Conservation (phyloP, 2,113 vertebrate species). For the Nyctereutes procyonoides region DNA sequence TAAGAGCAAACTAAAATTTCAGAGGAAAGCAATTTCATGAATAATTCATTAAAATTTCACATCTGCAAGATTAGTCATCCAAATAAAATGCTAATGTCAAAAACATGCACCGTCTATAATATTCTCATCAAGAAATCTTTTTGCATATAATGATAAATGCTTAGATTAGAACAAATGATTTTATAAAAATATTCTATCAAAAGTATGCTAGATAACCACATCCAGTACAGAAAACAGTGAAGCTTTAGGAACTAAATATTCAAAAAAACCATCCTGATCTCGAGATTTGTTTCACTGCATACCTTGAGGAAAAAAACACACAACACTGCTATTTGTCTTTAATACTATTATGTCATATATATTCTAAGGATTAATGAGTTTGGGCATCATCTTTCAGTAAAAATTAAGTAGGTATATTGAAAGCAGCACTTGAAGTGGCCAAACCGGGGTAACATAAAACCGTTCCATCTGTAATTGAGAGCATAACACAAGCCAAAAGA, state of each 20-base stretch:
- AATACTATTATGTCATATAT: not conserved
- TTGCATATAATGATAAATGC: constrained; percentile 92
- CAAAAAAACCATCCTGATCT: constrained; percentile 64
- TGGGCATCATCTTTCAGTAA: constrained; percentile 33
- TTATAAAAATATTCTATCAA: constrained; percentile 88
- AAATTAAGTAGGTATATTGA: constrained; percentile 31
- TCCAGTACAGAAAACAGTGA: constrained; percentile 1
- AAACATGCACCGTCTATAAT: constrained; percentile 90
- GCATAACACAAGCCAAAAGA: not conserved
- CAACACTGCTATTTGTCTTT: not conserved
- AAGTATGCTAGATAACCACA: constrained; percentile 81
- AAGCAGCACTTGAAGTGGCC: constrained; percentile 8
- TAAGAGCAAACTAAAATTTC: constrained; percentile 90
- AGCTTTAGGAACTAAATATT: constrained; percentile 9
- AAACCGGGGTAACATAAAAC: not conserved
- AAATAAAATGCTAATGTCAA: constrained; percentile 93
- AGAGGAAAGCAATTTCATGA: constrained; percentile 89
- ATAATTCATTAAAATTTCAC: constrained; percentile 91
- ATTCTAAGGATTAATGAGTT: constrained; percentile 22
- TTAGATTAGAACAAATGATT: constrained; percentile 91
- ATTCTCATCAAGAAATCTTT: constrained; percentile 92
- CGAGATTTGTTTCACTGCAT: constrained; percentile 41
- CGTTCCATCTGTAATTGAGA: not conserved
- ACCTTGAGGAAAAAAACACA: not conserved
- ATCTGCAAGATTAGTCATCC: constrained; percentile 93